These are phyloP conservation scores for Amblyjoppa fuscipennis DNA, from an alignment of 2,888 invertebrate species.

Conservation along the genomic window DNA sequence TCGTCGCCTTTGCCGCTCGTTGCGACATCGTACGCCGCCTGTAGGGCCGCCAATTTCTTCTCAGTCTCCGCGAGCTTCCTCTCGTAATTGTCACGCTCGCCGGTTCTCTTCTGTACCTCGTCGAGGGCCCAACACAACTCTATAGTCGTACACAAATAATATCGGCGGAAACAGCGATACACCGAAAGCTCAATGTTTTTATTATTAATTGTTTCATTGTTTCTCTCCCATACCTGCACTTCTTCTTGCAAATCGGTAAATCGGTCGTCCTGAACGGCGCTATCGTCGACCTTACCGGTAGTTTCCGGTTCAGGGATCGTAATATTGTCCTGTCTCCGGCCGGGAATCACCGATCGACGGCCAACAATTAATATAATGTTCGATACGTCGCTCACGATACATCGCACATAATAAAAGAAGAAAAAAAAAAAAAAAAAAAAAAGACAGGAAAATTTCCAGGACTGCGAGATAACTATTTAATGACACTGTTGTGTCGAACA, in stretches of 20 bases:
- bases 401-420: too few species aligned
- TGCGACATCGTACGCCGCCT: slow-evolving; percentile 71
- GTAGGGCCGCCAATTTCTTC: slow-evolving; percentile 75
- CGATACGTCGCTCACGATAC: not conserved
- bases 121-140: not conserved
- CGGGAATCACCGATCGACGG: not conserved
- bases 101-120: slow-evolving; percentile 74
- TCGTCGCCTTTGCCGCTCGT: slow-evolving; percentile 71
- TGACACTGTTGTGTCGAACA: not conserved
- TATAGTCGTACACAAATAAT: slow-evolving; percentile 16
- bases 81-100: slow-evolving; percentile 78
- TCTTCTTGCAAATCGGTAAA: slow-evolving; percentile 71
- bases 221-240: slow-evolving; percentile 70
- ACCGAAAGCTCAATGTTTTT: slow-evolving; percentile 12
- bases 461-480: not conserved
- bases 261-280: slow-evolving; percentile 9
- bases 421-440: too few species aligned
- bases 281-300: slow-evolving; percentile 5
- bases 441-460: too few species aligned
- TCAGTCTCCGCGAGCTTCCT: slow-evolving; percentile 78
- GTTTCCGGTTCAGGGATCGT: slow-evolving; percentile 28
- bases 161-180: not conserved
- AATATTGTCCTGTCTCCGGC: not conserved
- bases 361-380: not conserved
- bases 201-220: too few species aligned